Percentiles rank a stretch among this genome's conserved stretches.
Evolutionary conservation across 2,797 vertebrate species (phyloP).

Genomic region (Poecilia velifera): DNA sequence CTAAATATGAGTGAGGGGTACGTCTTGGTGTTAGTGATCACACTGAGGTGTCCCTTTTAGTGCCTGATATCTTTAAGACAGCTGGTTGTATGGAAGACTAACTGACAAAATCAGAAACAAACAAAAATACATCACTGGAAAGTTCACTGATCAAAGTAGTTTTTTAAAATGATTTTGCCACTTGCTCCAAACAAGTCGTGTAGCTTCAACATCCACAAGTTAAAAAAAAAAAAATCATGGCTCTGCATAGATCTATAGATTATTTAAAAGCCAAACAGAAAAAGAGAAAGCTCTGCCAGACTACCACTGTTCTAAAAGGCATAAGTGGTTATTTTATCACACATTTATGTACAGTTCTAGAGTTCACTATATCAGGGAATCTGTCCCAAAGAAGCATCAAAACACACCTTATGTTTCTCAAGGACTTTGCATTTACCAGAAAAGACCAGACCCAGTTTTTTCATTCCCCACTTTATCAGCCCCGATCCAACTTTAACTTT

Average conservation of each 20-base stretch:
- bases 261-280: neutral
- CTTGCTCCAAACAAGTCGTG: neutral
- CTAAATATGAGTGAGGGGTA: constrained; percentile 52
- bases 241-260: neutral
- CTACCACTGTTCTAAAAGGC: too few relatives aligned
- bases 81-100: neutral
- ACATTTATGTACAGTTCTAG: too few relatives aligned
- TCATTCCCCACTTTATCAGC: too few relatives aligned
- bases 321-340: too few relatives aligned
- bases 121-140: neutral
- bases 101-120: neutral
- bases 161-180: neutral
- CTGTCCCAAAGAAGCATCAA: too few relatives aligned
- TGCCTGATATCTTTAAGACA: constrained; percentile 6
- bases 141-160: neutral
- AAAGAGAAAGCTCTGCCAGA: neutral
- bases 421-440: too few relatives aligned
- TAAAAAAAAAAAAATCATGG: neutral
- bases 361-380: too few relatives aligned
- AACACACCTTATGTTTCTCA: too few relatives aligned
- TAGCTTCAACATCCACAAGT: neutral
- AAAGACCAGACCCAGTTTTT: too few relatives aligned
- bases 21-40: neutral
- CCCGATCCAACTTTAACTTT: too few relatives aligned
- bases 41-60: neutral